Evolutionary conservation across 2,888 invertebrate genomes (phyloP).

Genomic region (Rambutsinella grinnellia): DNA sequence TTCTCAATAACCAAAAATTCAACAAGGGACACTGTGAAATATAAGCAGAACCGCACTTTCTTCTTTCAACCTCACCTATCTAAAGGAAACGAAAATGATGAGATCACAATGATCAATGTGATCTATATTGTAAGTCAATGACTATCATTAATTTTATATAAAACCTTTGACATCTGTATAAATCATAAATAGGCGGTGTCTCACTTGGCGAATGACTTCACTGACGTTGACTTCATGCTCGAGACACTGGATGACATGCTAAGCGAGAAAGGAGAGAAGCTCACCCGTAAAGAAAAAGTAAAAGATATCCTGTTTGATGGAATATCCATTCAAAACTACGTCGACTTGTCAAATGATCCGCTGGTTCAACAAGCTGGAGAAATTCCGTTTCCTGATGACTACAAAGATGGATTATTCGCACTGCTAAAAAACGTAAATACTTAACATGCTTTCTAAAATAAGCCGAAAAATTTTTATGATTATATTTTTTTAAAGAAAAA

Average conservation of each 20-base stretch:
- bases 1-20: slow-evolving; percentile 42
- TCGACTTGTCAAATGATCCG: slow-evolving; percentile 53
- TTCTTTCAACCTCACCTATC: slow-evolving; percentile 52
- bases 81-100: slow-evolving; percentile 44
- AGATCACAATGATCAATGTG: slow-evolving; percentile 54
- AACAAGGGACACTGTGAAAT: slow-evolving; percentile 49
- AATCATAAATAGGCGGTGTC: slow-evolving; percentile 25
- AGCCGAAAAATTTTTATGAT: background rate
- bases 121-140: slow-evolving; percentile 40
- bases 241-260: slow-evolving; percentile 54
- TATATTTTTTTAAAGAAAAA: slow-evolving; percentile 45
- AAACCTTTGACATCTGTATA: background rate
- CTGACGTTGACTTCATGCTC: slow-evolving; percentile 49
- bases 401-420: slow-evolving; percentile 57
- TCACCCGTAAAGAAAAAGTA: slow-evolving; percentile 49
- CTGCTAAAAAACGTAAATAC: slow-evolving; percentile 48
- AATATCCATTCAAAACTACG: slow-evolving; percentile 48
- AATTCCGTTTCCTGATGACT: slow-evolving; percentile 47
- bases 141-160: background rate
- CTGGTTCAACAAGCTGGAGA: slow-evolving; percentile 49
- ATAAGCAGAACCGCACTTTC: slow-evolving; percentile 49
- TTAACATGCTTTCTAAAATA: slow-evolving; percentile 1
- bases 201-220: slow-evolving; percentile 40
- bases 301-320: slow-evolving; percentile 58
- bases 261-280: slow-evolving; percentile 39